Evolutionary conservation across 1,140 invertebrate genomes (phyloP), one percentile per base, ranked within the genome.

Genomic region (Streblospio benedicti): DNA sequence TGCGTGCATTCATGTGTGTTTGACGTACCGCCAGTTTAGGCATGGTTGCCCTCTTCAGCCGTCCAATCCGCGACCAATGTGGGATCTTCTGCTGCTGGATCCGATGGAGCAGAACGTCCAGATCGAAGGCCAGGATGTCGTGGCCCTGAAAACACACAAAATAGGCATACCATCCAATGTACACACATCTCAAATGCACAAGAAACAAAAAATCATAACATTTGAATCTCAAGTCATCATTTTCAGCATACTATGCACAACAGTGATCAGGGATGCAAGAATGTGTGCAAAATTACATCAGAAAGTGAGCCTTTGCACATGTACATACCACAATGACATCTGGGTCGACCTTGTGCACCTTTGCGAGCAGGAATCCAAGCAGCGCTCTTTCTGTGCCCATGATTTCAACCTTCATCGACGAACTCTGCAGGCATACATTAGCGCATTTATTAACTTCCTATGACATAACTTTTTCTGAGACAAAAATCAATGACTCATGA

Each of bases 21-120:
- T n/a, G n/a, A n/a, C n/a, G n/a, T 69, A 75, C 71, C 55, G 69
- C 70, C n/a, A 74, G 62, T 68, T 84, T 82, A 30, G 83, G 83
- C 31, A 84, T 78, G 33, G 66, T 69, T 44, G 84, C 81, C 64
- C 92, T 81, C 67, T 85, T 89, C 0, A 98, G 74, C 55, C 92
- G 83, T 20, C 93, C 90, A 51, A 97, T 78, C 65, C 90, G 83
- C 25, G 91, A 96, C 90, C 93, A 97, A 71, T 91, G 86, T 0
- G 87, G 84, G 50, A 93, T 85, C 71, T 91, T 85, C 64, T 82
- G 78, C 20, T 62, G 63, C 55, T 84, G 76, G 35, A 96, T 84
- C 47, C 93, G 85, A 62, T 90, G 86, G n/a, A 93, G 83, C 1
- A 97, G 79, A 4, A 94, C 80, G 69, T 92, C 89, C 55, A 95